Evolutionary conservation across 1,140 invertebrate genomes (phyloP).

Genomic region (Leptoteleia sp.): DNA sequence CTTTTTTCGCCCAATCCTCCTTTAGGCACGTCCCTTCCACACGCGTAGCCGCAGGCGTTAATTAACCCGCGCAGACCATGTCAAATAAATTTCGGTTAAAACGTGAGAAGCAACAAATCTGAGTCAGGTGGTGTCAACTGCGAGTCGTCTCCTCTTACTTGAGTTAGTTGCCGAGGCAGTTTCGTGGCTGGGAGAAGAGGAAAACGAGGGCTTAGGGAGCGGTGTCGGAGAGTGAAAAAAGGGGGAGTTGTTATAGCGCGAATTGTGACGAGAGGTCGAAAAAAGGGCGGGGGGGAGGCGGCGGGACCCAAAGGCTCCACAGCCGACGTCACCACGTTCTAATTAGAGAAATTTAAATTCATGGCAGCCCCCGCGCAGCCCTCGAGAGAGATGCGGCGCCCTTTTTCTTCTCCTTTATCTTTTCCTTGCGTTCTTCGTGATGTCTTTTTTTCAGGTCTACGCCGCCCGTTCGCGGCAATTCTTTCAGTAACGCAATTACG

Average conservation of each 20-base stretch:
- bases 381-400: slow-evolving; percentile 31
- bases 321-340: slow-evolving; percentile 75
- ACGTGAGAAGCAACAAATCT: slow-evolving; percentile 82
- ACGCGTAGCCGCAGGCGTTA: slow-evolving; percentile 73
- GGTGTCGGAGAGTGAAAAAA: slow-evolving; percentile 59
- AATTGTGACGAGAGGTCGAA: slow-evolving; percentile 58
- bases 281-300: slow-evolving; percentile 66
- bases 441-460: slow-evolving; percentile 67
- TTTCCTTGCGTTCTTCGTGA: slow-evolving; percentile 61
- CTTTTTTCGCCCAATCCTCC: slow-evolving; percentile 46
- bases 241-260: slow-evolving; percentile 55
- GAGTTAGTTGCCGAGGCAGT: slow-evolving; percentile 71
- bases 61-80: slow-evolving; percentile 77
- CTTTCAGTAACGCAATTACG: slow-evolving; percentile 76
- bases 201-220: slow-evolving; percentile 61
- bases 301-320: slow-evolving; percentile 65
- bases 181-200: slow-evolving; percentile 67
- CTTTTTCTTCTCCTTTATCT: slow-evolving; percentile 59
- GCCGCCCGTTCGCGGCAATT: slow-evolving; percentile 67
- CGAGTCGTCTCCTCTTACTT: slow-evolving; percentile 74
- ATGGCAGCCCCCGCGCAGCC: slow-evolving; percentile 70
- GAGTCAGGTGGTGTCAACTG: slow-evolving; percentile 80
- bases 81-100: slow-evolving; percentile 82
- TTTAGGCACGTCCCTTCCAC: slow-evolving; percentile 31
- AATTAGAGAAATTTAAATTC: slow-evolving; percentile 82